Base-by-base conservation (phyloP, 2,888 invertebrate species). In the Helleia helle region DNA sequence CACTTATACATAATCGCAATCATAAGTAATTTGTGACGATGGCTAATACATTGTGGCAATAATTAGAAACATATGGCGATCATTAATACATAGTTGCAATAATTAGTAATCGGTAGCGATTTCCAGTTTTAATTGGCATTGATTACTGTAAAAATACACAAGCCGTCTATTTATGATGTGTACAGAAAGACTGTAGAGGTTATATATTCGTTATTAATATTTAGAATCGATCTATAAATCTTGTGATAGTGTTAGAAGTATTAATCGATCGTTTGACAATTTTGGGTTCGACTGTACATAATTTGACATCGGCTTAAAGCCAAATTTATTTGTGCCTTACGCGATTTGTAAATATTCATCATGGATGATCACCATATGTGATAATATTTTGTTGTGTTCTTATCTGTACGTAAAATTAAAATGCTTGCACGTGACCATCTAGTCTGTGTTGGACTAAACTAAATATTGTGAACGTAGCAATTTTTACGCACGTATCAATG, bases 251-350 rank as follows among this genome's bases (percentile, higher is more conserved):
- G 31, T 12, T 31, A 43, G 34, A 41, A 27, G 25, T 31, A 25
- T 25, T 36, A 36, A 36, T 17, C 25, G 36, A 36, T 29, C 30
- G 40, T 48, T 41, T 39, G 41, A 49, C 38, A 50, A 62, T 64
- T 73, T 71, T 73, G 74, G 79, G 74, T 72, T 75, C 75, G 72
- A 76, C 60, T 72, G 68, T 73, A 67, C 56, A 70, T 65, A 70
- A 43, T 52, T 53, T 55, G 54, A 51, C 38, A 27, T 56, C 56
- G 71, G 80, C 79, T 77, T 59, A 45, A 72, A 79, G 79, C 76
- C 76, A 50, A 56, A 54, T 67, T 70, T 59, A 65, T 68, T 62
- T 69, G 73, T 80, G 81, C 80, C 81, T 80, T 81, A 75, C 54
- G 68, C 58, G 27, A 28, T 55, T 54, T 77, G 72, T 77, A 79